Evolutionary conservation across 2,113 vertebrate species (phyloP), one percentile per base, ranked within the genome.

Genomic region (Pimephales promelas): DNA sequence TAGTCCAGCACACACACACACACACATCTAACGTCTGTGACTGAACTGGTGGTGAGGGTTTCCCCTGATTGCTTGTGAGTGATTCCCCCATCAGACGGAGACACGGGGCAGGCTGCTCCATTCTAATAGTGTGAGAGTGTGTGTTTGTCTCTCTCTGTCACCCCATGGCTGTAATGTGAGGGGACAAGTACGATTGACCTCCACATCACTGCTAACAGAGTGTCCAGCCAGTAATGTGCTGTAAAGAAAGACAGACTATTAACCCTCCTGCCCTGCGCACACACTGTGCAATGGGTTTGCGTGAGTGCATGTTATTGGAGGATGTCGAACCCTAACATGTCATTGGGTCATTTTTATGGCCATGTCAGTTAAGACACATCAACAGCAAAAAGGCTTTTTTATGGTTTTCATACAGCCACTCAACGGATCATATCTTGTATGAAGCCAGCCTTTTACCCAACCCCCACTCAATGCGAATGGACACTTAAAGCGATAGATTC

Each of bases 211-310:
- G 86, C 84, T 89, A 89, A 89, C 88, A 89, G 85, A 87, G 81
- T 83, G 88, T 87, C 86, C 85, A 78, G 85, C 56, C 83, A 78
- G 84, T 89, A 89, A 89, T 87, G 84, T 78, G 83, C 86, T 79
- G 81, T 85, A 87, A 87, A 89, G 83, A 87, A 75, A 85, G 88
- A 85, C 82, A 83, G 81, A 87, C 84, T 85, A 87, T 89, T 89
- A 89, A 86, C 88, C 88, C 83, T 81, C 56, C 56, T 83, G 77
- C 76, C 86, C 81, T 61, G 22, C 62, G 40, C 70, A 75, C 79
- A 66, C 80, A 70, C 79, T 11, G 49, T 31, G 85, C 59, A 40
- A 79, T 52, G 79, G 59, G 66, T 66, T 68, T 82, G 64, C 62
- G 36, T 72, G 40, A 40, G 31, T 85, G 70, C 54, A 43, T 77